Evolutionary conservation across 2,113 vertebrate species (phyloP), one percentile per base, ranked within the genome.

Genomic region (Chaetorhynchus papuensis): DNA sequence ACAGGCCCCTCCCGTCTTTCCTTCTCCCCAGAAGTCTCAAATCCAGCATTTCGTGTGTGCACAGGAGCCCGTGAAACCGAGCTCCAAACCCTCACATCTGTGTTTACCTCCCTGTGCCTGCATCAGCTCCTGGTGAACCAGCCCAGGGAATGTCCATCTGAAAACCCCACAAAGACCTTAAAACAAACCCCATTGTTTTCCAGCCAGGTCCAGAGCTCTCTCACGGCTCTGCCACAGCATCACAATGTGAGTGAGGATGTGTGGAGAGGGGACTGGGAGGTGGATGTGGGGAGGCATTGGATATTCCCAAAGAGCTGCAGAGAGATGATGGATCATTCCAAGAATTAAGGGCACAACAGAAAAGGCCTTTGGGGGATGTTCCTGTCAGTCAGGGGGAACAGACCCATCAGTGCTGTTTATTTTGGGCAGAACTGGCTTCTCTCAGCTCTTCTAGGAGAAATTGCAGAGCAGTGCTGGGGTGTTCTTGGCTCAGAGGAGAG

Each of bases 161-260:
- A 81, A 84, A 49, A 82, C 18, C 10, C 57, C 53, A 41, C 42
- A 42, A 42, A 79, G 26, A 30, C 44, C 39, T 59, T 52, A 21
- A 52, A 70, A 24, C 57, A 21, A 50, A 71, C 0, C 9, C 7
- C 57, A 7, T 26, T 14, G 5, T 47, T 77, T 63, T 30, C 59
- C 53, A 82, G 53, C 14, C n/a, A 37, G 37, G 44, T 77, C 57
- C 26, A 35, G 26, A 41, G 4, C 11, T 56, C 54, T 76, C 27
- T 28, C 1, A 0, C 19, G 56, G 44, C 26, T 17, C 52, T 22
- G 53, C 10, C 37, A 39, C 22, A n/a, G 3, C 45, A 44, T 17
- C 2, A 1, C n/a, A 19, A 8, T 1, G 1, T 2, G 26, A 79
- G 50, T 1, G 2, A 54, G 82, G 52, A 6, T 8, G 15, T 0